Evolutionary conservation across 2,888 invertebrate genomes (phyloP).

Genomic region (Xanthia togata): DNA sequence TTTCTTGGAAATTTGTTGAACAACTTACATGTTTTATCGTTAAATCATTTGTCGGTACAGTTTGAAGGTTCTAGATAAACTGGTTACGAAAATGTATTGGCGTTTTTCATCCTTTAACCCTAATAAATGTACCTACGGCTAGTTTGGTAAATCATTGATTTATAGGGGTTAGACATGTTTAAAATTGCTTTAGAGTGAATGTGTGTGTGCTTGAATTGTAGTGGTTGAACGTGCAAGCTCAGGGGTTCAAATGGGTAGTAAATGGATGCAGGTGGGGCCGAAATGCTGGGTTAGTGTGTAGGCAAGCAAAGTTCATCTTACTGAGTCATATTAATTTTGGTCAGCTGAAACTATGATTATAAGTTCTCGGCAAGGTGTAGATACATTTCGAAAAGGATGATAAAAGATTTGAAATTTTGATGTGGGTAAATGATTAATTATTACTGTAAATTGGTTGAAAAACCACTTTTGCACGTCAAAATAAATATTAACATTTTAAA

Average conservation of each 20-base stretch:
- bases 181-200: conserved; percentile 77
- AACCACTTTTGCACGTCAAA: neutral
- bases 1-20: too few relatives aligned
- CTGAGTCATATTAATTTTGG: conserved; percentile 22
- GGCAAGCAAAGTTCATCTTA: conserved; percentile 15
- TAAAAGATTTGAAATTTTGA: neutral
- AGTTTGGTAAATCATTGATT: conserved; percentile 80
- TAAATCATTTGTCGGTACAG: conserved; percentile 15
- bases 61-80: conserved; percentile 52
- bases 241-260: conserved; percentile 40
- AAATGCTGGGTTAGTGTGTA: conserved; percentile 19
- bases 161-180: conserved; percentile 74
- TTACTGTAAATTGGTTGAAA: neutral
- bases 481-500: neutral
- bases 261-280: conserved; percentile 48
- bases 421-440: neutral
- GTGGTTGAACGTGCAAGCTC: conserved; percentile 58
- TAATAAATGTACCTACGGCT: conserved; percentile 81
- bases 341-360: neutral
- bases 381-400: neutral
- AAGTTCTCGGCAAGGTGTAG: neutral
- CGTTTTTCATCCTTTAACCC: conserved; percentile 78
- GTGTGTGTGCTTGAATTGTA: too few relatives aligned
- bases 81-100: conserved; percentile 68
- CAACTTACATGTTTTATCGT: too few relatives aligned